These are phyloP conservation scores for Drosophila siamana DNA, from an alignment of 2,888 invertebrate genomes.

Conservation along the genomic window DNA sequence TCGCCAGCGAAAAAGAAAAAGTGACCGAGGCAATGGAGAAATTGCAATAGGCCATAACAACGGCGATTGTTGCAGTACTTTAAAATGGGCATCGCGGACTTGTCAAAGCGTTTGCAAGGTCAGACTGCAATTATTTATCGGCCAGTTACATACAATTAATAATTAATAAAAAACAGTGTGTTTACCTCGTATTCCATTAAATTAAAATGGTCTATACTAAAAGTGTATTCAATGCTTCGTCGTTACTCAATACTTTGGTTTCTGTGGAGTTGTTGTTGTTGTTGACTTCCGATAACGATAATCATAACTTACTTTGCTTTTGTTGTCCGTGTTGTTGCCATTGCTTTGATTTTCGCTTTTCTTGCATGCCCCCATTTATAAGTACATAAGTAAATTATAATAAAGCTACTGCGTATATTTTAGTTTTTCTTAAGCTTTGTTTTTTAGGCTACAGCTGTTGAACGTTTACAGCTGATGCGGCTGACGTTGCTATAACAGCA, in stretches of 20 bases:
- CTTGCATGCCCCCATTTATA: constrained; percentile 53
- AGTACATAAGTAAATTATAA: constrained; percentile 46
- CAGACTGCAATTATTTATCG: neutral
- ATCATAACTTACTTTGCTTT: constrained; percentile 39
- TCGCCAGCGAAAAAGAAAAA: constrained; percentile 57
- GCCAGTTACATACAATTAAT: too few species aligned
- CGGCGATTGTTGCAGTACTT: constrained; percentile 13
- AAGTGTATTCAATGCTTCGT: constrained; percentile 8
- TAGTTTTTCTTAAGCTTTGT: constrained; percentile 4
- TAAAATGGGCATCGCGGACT: constrained; percentile 30
- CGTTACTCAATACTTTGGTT: neutral
- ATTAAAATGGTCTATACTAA: neutral
- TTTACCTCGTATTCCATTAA: neutral
- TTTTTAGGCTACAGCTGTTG: constrained; percentile 14
- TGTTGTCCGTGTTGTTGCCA: constrained; percentile 20
- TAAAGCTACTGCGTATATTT: constrained; percentile 24
- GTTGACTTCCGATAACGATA: constrained; percentile 63
- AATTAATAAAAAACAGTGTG: too few species aligned
- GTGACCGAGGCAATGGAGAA: constrained; percentile 65
- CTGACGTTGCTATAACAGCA: constrained; percentile 67
- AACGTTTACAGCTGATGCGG: constrained; percentile 15
- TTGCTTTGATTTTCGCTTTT: constrained; percentile 68
- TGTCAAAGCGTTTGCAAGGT: constrained; percentile 19
- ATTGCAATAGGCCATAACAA: constrained; percentile 50
- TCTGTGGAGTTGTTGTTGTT: constrained; percentile 28